These are phyloP conservation scores for Brachionus rubens DNA, from an alignment of 1,140 invertebrate genomes.

Conservation along the genomic window DNA sequence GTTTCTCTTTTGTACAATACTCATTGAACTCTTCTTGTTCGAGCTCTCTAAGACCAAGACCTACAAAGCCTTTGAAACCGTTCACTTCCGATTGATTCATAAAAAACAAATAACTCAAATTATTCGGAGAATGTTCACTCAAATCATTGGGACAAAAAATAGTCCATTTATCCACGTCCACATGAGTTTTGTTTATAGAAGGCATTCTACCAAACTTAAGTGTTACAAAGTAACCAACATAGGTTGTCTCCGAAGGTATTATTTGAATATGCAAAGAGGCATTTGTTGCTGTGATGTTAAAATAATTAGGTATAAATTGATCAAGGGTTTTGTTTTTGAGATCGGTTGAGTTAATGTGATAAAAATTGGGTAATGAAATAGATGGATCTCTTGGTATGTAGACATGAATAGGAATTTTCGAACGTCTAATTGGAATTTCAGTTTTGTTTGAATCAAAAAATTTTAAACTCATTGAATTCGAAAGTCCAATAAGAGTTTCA, in stretches of 20 bases:
- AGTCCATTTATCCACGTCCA: constrained; percentile 6
- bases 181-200: neutral
- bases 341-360: neutral
- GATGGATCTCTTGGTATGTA: constrained; percentile 32
- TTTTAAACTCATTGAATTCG: constrained; percentile 37
- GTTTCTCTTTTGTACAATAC: constrained; percentile 23
- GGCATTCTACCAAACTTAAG: neutral
- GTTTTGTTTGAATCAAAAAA: constrained; percentile 11
- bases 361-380: neutral
- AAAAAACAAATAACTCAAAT: neutral
- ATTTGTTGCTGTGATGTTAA: constrained; percentile 11
- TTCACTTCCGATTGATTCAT: constrained; percentile 23
- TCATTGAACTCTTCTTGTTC: neutral
- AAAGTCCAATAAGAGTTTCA: constrained; percentile 12
- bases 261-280: constrained; percentile 35
- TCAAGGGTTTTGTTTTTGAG: neutral
- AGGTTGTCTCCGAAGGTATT: neutral
- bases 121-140: neutral
- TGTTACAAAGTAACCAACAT: neutral
- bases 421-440: constrained; percentile 24
- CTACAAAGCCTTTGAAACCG: constrained; percentile 34
- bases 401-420: neutral
- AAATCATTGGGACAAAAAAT: constrained; percentile 15
- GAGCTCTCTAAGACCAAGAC: constrained; percentile 28
- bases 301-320: constrained; percentile 2